Percentiles rank a stretch among this genome's conserved stretches.
Conservation (phyloP, 2,797 vertebrate species). For the Argya squamiceps region DNA sequence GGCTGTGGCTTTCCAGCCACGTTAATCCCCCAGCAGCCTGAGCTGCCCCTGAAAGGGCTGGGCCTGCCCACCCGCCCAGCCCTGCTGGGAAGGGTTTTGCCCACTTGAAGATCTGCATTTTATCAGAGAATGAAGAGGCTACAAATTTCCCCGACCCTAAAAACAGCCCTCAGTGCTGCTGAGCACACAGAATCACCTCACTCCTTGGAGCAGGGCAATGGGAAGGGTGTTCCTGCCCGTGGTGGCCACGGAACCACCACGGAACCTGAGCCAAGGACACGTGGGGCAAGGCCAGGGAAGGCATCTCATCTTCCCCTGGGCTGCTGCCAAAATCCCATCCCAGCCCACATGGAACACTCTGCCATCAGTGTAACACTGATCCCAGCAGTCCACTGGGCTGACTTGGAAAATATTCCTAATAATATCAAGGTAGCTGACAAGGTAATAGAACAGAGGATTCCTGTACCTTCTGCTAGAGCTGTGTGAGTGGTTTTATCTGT, state of each 20-base stretch:
- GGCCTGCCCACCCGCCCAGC: background rate
- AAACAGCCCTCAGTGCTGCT: accelerated
- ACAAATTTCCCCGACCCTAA: background rate
- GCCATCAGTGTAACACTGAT: background rate
- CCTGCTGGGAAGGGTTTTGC: background rate
- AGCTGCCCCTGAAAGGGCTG: background rate
- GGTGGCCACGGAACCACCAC: accelerated
- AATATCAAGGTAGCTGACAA: slow-evolving; percentile 48
- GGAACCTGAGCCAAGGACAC: accelerated
- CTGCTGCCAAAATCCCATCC: background rate
- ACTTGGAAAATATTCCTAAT: slow-evolving; percentile 54
- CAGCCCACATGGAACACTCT: background rate
- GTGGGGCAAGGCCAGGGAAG: background rate
- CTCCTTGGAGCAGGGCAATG: accelerated
- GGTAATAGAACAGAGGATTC: background rate
- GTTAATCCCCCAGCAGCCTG: background rate
- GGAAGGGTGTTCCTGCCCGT: accelerated
- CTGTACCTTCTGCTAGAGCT: slow-evolving; percentile 42
- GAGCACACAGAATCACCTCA: background rate
- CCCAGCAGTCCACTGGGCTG: background rate
- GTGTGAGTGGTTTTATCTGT: slow-evolving; percentile 11
- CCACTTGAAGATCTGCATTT: background rate
- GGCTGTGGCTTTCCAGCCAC: background rate
- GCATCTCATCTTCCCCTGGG: background rate
- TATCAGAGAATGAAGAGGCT: background rate